phyloP scores from a whole-genome alignment of 1,140 invertebrate genomes.

The Saccostrea echinata region DNA sequence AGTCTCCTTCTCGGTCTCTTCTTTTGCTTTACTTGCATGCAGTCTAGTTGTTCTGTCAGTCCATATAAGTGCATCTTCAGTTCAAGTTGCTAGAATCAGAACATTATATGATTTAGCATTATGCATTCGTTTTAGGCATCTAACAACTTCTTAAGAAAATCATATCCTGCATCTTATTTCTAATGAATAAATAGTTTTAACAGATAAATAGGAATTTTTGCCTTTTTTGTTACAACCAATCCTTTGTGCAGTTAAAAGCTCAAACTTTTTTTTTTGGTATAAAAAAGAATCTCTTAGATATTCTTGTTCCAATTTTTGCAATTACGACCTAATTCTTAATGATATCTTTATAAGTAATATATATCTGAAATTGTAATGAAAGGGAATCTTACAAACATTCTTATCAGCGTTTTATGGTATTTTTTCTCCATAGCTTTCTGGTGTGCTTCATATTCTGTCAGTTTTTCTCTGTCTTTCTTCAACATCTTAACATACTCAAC shows the following conservation, averaged over 20 bases:
- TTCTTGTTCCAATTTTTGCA: too few relatives aligned
- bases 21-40: background rate
- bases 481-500: constrained; percentile 97
- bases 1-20: background rate
- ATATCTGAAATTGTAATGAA: too few relatives aligned
- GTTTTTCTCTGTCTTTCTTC: constrained; percentile 90
- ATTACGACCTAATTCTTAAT: too few relatives aligned
- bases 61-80: constrained; percentile 70
- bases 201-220: background rate
- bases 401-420: constrained; percentile 89
- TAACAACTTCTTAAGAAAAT: too few relatives aligned
- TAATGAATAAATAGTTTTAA: too few relatives aligned
- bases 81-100: constrained; percentile 70
- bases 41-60: constrained; percentile 43
- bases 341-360: too few relatives aligned
- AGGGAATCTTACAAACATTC: constrained; percentile 86
- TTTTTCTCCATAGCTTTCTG: constrained; percentile 90
- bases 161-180: too few relatives aligned
- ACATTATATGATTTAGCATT: background rate
- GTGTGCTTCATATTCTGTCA: constrained; percentile 89
- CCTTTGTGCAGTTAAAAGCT: background rate
- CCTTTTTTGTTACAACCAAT: background rate
- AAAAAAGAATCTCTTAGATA: too few relatives aligned
- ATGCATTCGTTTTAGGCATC: background rate
- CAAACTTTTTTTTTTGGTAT: too few relatives aligned